Evolutionary conservation across 2,113 vertebrate species (phyloP).

Genomic region (Rousettus leschenaultii): DNA sequence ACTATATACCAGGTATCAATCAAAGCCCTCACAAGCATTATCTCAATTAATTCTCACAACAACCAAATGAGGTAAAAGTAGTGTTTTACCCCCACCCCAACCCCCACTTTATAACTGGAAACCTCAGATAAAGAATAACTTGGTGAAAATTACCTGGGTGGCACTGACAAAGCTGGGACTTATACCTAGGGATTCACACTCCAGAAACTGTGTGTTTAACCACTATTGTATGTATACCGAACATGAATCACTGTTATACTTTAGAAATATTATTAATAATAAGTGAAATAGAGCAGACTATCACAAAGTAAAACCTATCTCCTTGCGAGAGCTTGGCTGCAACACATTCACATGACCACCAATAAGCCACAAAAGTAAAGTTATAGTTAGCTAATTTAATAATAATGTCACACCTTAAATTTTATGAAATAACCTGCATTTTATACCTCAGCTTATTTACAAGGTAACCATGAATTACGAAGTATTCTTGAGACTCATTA

Average conservation of each 20-base stretch:
- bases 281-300: background rate
- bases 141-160: background rate
- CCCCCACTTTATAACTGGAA: background rate
- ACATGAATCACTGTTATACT: background rate
- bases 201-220: background rate
- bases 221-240: background rate
- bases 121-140: background rate
- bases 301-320: background rate
- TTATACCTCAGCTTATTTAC: background rate
- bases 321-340: background rate
- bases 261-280: background rate
- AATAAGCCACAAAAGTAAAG: background rate
- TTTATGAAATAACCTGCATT: background rate
- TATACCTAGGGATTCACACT: background rate
- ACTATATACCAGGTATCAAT: background rate
- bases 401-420: background rate
- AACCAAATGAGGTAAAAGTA: background rate
- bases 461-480: background rate
- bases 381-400: background rate
- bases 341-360: background rate
- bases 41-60: slow-evolving; percentile 20
- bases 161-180: background rate
- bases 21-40: background rate
- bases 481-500: background rate
- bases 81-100: background rate